A percentile compares a stretch with the other conserved stretches of the same genome.
Evolutionary conservation across 1,140 invertebrate species (phyloP).

Genomic region (Ridgeia piscesae): DNA sequence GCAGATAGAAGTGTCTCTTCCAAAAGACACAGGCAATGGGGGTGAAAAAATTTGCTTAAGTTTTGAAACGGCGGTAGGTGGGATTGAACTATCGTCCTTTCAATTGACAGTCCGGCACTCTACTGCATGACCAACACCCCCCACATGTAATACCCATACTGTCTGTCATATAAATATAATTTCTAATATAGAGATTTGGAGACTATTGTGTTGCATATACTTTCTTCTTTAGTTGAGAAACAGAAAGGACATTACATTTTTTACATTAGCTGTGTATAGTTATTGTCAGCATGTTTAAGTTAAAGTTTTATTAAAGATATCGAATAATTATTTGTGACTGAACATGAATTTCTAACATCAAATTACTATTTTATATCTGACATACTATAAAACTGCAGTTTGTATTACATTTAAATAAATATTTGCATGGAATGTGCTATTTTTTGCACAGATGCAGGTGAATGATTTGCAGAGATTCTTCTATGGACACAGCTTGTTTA

Average conservation of each 20-base stretch:
- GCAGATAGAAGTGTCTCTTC: no score
- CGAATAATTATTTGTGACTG: neutral
- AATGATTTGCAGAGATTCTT: neutral
- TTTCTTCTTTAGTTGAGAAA: neutral
- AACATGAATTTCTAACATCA: neutral
- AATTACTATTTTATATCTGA: neutral
- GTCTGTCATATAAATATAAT: no score
- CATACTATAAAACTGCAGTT: slow-evolving; percentile 23
- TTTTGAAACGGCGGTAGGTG: no score
- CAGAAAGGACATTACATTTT: neutral
- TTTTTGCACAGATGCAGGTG: neutral
- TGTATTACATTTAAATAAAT: slow-evolving; percentile 1
- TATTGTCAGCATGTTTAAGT: neutral
- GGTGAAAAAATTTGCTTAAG: no score
- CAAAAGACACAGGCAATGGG: no score
- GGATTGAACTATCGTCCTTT: no score
- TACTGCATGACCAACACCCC: no score
- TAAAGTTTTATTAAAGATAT: neutral
- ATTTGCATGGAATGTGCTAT: neutral
- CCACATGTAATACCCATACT: no score
- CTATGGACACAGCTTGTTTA: no score
- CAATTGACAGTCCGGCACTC: no score
- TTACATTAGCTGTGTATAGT: neutral
- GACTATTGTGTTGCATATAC: neutral
- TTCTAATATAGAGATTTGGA: neutral